Evolutionary conservation across 2,113 vertebrate genomes (phyloP).

Genomic region (human): DNA sequence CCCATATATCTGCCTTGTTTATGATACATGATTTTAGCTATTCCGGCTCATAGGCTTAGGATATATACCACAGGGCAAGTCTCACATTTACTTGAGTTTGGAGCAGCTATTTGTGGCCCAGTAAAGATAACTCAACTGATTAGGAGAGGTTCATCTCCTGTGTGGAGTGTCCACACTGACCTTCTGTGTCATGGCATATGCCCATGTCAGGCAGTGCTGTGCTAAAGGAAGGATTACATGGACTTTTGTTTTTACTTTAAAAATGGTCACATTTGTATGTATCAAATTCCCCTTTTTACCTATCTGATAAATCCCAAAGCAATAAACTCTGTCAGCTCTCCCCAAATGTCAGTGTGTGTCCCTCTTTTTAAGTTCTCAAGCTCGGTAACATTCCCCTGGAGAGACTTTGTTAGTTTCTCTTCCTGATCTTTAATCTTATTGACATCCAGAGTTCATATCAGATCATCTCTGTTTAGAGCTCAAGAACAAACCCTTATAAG

Average conservation of each 20-base stretch:
- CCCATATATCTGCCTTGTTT: background rate
- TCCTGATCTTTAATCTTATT: constrained; percentile 81
- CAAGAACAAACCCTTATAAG: constrained; percentile 82
- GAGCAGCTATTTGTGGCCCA: background rate
- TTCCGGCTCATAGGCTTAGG: background rate
- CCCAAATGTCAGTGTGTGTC: constrained; percentile 36
- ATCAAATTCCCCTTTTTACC: background rate
- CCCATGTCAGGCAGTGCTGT: background rate
- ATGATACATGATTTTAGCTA: background rate
- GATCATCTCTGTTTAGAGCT: constrained; percentile 81
- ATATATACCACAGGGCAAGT: background rate
- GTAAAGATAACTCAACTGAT: background rate
- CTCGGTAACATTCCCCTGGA: constrained; percentile 65
- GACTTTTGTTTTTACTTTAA: background rate
- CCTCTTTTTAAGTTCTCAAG: constrained; percentile 62
- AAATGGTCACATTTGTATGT: background rate
- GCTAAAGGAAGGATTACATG: background rate
- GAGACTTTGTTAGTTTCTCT: constrained; percentile 68
- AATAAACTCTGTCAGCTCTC: constrained; percentile 34
- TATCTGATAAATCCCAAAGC: constrained; percentile 17
- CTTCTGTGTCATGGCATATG: background rate
- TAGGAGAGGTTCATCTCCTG: background rate
- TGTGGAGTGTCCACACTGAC: background rate
- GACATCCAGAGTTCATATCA: constrained; percentile 82
- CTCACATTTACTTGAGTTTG: background rate